Conservation (phyloP, 2,888 invertebrate genomes). For the Scaptomyza caliginosa region DNA sequence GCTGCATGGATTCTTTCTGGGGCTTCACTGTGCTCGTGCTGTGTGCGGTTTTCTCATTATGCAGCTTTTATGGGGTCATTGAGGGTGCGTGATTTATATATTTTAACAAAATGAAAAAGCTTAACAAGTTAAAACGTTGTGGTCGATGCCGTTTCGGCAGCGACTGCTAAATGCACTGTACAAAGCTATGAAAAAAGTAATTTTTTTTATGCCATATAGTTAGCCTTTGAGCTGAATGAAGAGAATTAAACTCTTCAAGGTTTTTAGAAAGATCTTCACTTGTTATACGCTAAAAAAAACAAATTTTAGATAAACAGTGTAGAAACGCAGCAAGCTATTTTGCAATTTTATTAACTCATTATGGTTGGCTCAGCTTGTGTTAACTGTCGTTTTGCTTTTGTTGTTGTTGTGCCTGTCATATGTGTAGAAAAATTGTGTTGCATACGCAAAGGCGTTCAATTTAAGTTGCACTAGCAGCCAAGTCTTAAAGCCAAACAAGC, state of each 20-base stretch:
- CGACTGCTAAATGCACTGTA: background rate
- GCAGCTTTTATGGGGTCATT: constrained; percentile 66
- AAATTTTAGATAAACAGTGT: background rate
- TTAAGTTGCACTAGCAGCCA: background rate
- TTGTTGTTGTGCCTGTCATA: background rate
- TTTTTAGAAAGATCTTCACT: no score
- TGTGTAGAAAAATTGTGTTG: background rate
- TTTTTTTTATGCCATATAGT: no score
- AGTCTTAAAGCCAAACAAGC: background rate
- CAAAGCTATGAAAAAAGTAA: background rate
- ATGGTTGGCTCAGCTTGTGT: background rate
- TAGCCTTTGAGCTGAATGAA: no score
- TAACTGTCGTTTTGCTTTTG: background rate
- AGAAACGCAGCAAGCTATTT: constrained; percentile 10
- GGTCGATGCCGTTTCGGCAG: background rate
- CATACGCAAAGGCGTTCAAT: background rate
- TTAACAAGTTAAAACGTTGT: constrained; percentile 14
- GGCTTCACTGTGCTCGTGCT: constrained; percentile 13
- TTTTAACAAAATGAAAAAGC: constrained; percentile 58
- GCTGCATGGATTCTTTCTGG: constrained; percentile 7
- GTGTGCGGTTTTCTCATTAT: constrained; percentile 48
- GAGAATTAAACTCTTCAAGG: no score
- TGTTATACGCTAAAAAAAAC: background rate
- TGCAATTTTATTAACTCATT: constrained; percentile 32
- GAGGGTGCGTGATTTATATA: constrained; percentile 57